A percentile compares a stretch with the other conserved stretches of the same genome.
phyloP scores from a whole-genome alignment of 2,113 vertebrate genomes.

The Heterochromis multidens region DNA sequence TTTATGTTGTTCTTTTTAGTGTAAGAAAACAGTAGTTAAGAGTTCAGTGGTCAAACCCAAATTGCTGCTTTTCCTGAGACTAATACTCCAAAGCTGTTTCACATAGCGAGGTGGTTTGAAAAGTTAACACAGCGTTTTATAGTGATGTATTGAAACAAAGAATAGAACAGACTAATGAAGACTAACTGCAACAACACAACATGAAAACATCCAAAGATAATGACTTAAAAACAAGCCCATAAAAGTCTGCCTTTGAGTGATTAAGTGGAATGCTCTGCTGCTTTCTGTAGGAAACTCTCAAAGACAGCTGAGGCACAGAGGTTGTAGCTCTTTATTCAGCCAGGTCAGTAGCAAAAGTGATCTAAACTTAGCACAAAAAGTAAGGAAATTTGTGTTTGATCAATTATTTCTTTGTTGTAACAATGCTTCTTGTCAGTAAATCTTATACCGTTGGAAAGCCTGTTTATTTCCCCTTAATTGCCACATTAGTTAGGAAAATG shows the following conservation, averaged over 20 bases:
- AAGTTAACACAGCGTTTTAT: not conserved
- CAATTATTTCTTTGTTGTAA: too few relatives aligned
- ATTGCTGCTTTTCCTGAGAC: not conserved
- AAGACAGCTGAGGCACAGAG: not conserved
- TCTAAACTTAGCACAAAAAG: too few relatives aligned
- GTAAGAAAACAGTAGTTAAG: not conserved
- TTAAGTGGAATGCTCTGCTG: not conserved
- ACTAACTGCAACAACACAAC: not conserved
- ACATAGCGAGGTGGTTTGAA: not conserved
- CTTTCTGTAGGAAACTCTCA: not conserved
- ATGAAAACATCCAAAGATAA: not conserved
- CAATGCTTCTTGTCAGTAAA: too few relatives aligned
- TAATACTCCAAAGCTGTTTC: not conserved
- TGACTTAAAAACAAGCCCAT: not conserved
- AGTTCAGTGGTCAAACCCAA: not conserved
- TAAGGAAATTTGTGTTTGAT: too few relatives aligned
- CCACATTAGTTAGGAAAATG: too few relatives aligned
- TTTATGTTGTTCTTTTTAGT: not conserved
- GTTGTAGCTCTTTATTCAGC: not conserved
- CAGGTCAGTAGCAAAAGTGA: not conserved
- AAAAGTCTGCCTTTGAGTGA: not conserved
- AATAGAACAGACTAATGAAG: not conserved
- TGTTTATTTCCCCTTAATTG: too few relatives aligned
- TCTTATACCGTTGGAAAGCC: too few relatives aligned
- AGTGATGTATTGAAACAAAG: not conserved